Base-by-base conservation (phyloP, 2,113 vertebrate genomes). In the Brachyhypopomus occidentalis region DNA sequence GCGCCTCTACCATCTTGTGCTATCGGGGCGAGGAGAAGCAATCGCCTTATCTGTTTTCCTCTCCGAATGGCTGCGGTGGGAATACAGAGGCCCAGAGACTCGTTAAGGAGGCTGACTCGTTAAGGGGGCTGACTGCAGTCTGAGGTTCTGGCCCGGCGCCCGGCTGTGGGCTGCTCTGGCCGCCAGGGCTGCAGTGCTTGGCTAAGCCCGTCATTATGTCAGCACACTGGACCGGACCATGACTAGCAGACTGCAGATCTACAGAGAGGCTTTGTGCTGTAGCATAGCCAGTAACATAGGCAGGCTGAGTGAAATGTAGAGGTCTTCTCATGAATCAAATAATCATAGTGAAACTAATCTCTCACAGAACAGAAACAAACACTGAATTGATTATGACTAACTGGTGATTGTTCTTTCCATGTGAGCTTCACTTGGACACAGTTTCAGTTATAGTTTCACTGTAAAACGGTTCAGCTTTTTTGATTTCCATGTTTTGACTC, bases 11-110 rank as follows among this genome's bases (percentile, higher is more conserved):
- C 59, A 27, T 62, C 62, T 48, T 70, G 48, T 45, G 12, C 69
- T 12, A 56, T 38, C 60, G 52, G 41, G 48, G 30, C 8, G 27
- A 45, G 52, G 8, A 75, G 22, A 56, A 30, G 34, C 27, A 75
- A 67, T 67, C 0, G 34, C 72, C 62, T 81, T 74, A 81, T 81
- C 48, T 81, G 71, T 25, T 75, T 80, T 75, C 38, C 45, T 48
- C 75, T 73, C 55, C 48, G 19, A 76, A 81, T 76, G 63, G 80
- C 48, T 34, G 64, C 22, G 16, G 63, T 69, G 72, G 72, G 63
- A 75, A 76, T 70, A 76, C 23, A 23, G 22, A 30, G 34, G 25
- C 64, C 30, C 27, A 38, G 30, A 67, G 64, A 36, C 30, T 67
- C 20, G 17, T 67, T 67, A 20, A 22, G 73, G 20, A 62, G 62